These are phyloP conservation scores for Trichosurus vulpecula DNA, from an alignment of 2,797 vertebrate species.

Conservation along the genomic window DNA sequence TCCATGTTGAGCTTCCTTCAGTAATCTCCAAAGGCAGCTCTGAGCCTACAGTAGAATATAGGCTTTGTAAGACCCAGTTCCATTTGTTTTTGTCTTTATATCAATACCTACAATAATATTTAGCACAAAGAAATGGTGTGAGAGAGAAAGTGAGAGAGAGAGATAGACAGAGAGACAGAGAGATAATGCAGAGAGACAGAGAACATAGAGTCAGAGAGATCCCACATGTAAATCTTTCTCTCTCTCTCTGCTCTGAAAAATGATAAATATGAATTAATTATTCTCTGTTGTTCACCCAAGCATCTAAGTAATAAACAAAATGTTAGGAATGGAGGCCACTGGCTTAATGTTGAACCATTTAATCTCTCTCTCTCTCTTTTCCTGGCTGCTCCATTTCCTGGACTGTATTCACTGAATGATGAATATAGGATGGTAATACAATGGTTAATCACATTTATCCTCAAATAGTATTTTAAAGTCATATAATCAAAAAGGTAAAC, in stretches of 20 bases:
- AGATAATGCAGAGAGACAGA: too few relatives aligned
- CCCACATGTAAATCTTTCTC: too few relatives aligned
- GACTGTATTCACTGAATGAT: neutral
- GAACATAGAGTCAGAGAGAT: too few relatives aligned
- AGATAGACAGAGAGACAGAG: too few relatives aligned
- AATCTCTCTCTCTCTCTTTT: neutral
- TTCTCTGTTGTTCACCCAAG: neutral
- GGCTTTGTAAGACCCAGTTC: neutral
- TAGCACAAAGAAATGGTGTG: too few relatives aligned
- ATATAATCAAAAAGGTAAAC: neutral
- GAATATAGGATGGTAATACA: neutral
- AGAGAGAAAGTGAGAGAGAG: too few relatives aligned
- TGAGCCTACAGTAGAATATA: neutral
- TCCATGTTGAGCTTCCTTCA: neutral
- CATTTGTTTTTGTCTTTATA: too few relatives aligned
- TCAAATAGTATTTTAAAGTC: neutral
- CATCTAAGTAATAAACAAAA: neutral
- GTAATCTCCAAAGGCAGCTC: neutral
- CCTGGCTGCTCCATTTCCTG: neutral
- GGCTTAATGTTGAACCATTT: neutral
- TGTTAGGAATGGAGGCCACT: neutral
- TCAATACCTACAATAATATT: too few relatives aligned
- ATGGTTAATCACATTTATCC: neutral
- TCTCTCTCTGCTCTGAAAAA: neutral
- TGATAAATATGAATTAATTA: neutral